These are phyloP conservation scores for Falco rusticolus DNA, from an alignment of 2,797 vertebrate genomes.

Conservation along the genomic window DNA sequence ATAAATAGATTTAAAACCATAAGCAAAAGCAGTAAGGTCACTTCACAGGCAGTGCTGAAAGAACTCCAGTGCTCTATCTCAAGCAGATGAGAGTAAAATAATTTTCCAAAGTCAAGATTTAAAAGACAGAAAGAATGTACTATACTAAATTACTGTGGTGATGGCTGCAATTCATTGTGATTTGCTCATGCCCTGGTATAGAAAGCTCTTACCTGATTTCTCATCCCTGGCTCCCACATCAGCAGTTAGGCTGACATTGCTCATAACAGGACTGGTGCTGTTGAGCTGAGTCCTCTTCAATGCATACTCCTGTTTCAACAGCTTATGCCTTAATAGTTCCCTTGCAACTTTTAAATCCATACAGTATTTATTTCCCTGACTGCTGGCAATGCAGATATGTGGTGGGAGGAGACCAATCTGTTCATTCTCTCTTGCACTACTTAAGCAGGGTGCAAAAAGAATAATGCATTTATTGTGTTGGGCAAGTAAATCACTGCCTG, in stretches of 20 bases:
- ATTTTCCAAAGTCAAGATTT: neutral
- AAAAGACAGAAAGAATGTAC: neutral
- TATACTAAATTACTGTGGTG: neutral
- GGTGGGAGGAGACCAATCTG: slow-evolving; percentile 67
- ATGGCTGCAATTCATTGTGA: neutral
- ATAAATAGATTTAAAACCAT: slow-evolving; percentile 28
- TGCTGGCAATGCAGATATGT: slow-evolving; percentile 46
- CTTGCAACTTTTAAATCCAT: slow-evolving; percentile 51
- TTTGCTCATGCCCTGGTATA: neutral
- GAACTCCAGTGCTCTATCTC: neutral
- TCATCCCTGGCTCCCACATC: slow-evolving; percentile 1
- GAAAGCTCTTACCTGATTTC: slow-evolving; percentile 55
- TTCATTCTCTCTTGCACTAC: slow-evolving; percentile 46
- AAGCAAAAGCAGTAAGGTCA: slow-evolving; percentile 4
- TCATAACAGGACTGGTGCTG: neutral
- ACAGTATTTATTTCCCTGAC: slow-evolving; percentile 43
- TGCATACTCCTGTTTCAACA: slow-evolving; percentile 6
- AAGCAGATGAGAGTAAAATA: neutral
- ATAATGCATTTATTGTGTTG: neutral
- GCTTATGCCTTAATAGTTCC: slow-evolving; percentile 28
- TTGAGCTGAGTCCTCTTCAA: slow-evolving; percentile 30
- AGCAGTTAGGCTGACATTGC: slow-evolving; percentile 36
- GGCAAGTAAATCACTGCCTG: neutral
- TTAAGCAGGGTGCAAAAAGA: neutral
- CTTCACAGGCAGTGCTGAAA: neutral